Evolutionary conservation across 23 tunicate genomes (phyloP), one percentile per base, ranked within the genome.

Genomic region (Styela clava): DNA sequence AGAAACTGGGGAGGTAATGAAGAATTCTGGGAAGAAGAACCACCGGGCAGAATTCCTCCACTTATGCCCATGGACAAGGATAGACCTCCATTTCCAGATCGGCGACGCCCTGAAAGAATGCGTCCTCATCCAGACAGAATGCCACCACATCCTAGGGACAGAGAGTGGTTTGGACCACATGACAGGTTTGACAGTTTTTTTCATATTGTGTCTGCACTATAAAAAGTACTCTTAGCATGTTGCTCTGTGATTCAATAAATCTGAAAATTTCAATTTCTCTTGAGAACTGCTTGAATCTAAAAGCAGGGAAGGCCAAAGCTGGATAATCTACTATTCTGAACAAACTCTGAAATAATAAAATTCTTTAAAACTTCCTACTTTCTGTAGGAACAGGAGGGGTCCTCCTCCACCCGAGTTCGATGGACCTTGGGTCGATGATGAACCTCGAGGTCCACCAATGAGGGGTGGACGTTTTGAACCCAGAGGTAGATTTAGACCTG

Each of bases 1-100:
- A 73, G 86, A 79, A 77, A 83, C 9, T 44, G 56, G 56, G 56
- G 86, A 82, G 34, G 92, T 82, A 24, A 65, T 82, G 63, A 74
- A 68, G 82, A 70, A 61, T 25, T 22, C 56, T 44, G 56, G 56
- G 56, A 44, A 44, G 12, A 67, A 29, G 71, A 67, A 18, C 31
- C 19, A 25, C 71, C 71, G 16, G 31, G 22, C 24, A 27, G 71
- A 25, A 25, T 67, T 67, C 22, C 24, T 18, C 71, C 71, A 18
- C 31, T 27, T 22, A 29, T 27, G 2, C 24, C 71, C 22, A 29
- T 67, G 0, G 71, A 22, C 0, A 24, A 67, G 19, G 31, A 44
- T 12, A 44, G 56, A 44, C 56, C 56, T 44, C 56, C 31, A 67
- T 67, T 67, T 29, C 71, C 30, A 1, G 71, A 29, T 29, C 30